phyloP scores from a whole-genome alignment of 2,113 vertebrate genomes.

The Rhineura floridana region DNA sequence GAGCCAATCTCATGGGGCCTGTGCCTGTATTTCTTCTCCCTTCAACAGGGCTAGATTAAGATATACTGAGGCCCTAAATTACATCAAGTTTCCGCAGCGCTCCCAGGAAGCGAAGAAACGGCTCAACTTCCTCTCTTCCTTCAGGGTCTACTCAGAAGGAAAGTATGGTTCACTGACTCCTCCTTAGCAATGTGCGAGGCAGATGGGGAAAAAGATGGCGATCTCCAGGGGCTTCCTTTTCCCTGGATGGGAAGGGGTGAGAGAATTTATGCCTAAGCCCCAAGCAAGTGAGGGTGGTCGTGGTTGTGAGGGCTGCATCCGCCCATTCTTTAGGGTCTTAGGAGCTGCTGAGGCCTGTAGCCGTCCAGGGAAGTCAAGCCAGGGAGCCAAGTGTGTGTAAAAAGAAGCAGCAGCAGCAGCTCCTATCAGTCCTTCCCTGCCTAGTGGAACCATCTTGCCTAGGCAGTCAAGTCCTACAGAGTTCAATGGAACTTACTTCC shows the following conservation, averaged over 20 bases:
- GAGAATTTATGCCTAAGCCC: neutral
- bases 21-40: neutral
- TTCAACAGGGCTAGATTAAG: neutral
- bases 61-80: too few species aligned
- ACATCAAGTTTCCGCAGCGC: too few species aligned
- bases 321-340: neutral
- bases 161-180: neutral
- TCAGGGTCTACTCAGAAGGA: neutral
- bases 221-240: neutral
- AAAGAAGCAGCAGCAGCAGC: neutral
- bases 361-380: too few species aligned
- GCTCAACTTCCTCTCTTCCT: neutral
- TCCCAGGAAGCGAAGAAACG: neutral
- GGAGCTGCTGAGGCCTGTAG: neutral
- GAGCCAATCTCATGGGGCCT: too few species aligned
- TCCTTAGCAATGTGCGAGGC: neutral
- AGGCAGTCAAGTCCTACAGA: neutral
- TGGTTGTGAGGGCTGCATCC: neutral
- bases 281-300: too few species aligned
- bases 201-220: neutral
- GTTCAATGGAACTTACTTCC: neutral
- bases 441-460: too few species aligned
- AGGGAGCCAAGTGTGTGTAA: neutral
- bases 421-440: too few species aligned
- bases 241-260: too few species aligned